These are phyloP conservation scores for Balaeniceps rex DNA, from an alignment of 2,113 vertebrate species.

Conservation along the genomic window DNA sequence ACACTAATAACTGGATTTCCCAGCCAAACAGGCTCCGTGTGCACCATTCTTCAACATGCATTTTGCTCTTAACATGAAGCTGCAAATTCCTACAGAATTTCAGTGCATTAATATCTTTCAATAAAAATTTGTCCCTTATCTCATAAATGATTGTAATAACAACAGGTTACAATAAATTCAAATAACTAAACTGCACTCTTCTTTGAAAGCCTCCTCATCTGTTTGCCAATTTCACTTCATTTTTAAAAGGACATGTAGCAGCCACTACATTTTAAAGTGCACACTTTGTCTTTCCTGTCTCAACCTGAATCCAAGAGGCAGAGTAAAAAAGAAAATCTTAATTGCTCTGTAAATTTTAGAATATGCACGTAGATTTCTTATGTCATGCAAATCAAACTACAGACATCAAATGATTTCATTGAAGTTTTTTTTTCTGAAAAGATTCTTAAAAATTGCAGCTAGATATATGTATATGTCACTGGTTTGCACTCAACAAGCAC, in stretches of 20 bases:
- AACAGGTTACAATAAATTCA: neutral
- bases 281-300: neutral
- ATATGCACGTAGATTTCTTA: neutral
- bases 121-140: neutral
- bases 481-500: conserved; percentile 21
- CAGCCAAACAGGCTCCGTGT: neutral
- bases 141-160: neutral
- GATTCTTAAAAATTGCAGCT: neutral
- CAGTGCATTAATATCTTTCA: neutral
- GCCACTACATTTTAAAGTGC: neutral
- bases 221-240: neutral
- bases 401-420: neutral
- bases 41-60: neutral
- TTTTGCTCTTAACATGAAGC: neutral
- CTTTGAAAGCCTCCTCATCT: neutral
- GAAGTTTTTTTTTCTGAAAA: neutral
- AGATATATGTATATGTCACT: neutral
- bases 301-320: neutral
- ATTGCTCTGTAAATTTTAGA: neutral
- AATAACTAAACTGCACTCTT: neutral
- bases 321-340: neutral
- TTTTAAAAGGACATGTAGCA: neutral
- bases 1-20: neutral
- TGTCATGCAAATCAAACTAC: neutral
- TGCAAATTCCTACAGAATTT: neutral